These are phyloP conservation scores for Phylloscopus trochiloides DNA, from an alignment of 2,113 vertebrate genomes.

Conservation along the genomic window DNA sequence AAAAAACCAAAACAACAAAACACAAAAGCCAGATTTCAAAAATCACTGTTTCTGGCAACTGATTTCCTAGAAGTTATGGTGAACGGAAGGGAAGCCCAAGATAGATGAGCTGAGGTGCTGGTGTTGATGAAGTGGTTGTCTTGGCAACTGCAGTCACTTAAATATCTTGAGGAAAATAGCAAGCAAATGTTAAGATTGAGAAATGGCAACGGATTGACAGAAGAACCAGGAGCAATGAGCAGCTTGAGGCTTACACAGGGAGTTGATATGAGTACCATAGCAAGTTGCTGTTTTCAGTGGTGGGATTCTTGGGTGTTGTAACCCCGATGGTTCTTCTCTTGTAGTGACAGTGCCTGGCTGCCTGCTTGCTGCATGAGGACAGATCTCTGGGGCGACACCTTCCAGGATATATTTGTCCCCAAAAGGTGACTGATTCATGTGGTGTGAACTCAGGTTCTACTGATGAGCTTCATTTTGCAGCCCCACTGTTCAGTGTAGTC, in stretches of 20 bases:
- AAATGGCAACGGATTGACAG: background rate
- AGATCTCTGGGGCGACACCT: background rate
- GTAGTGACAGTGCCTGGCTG: background rate
- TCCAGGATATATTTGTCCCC: background rate
- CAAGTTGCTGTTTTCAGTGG: background rate
- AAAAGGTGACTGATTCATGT: background rate
- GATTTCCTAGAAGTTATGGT: slow-evolving; percentile 19
- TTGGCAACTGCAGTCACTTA: slow-evolving; percentile 50
- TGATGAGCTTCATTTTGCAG: background rate
- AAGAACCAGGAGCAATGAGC: background rate
- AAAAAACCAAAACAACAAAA: background rate
- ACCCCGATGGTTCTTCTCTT: background rate
- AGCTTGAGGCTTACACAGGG: background rate
- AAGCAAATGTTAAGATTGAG: slow-evolving; percentile 23
- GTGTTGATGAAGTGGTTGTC: slow-evolving; percentile 50
- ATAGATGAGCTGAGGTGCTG: slow-evolving; percentile 46
- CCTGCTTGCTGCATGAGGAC: background rate
- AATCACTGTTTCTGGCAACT: background rate
- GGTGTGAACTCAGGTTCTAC: background rate
- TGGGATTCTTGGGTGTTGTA: background rate
- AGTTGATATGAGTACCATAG: background rate
- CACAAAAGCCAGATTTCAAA: background rate
- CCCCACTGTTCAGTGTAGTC: accelerated
- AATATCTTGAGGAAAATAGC: slow-evolving; percentile 52
- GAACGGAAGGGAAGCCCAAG: slow-evolving; percentile 29